These are phyloP conservation scores for Albula goreensis DNA, from an alignment of 2,113 vertebrate species.

Conservation along the genomic window DNA sequence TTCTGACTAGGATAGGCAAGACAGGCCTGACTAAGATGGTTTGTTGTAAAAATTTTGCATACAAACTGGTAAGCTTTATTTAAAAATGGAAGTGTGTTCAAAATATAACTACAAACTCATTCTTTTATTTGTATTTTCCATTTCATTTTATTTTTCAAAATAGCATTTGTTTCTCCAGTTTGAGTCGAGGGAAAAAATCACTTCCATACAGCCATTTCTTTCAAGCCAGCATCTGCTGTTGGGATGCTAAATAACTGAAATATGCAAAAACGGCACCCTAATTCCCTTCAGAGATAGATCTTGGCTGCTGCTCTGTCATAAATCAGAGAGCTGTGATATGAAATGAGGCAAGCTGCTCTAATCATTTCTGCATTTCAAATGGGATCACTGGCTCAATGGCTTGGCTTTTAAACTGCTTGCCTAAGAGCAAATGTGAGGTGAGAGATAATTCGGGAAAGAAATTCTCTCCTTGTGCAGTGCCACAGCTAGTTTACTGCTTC, in stretches of 20 bases:
- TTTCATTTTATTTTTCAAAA: constrained; percentile 55
- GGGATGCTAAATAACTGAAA: constrained; percentile 99
- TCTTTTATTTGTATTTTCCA: constrained; percentile 55
- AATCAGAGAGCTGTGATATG: constrained; percentile 99
- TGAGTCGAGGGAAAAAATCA: constrained; percentile 64
- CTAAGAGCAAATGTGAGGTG: constrained; percentile 99
- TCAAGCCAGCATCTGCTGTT: constrained; percentile 96
- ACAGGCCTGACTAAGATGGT: background rate
- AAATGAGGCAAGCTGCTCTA: constrained; percentile 99
- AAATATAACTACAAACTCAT: constrained; percentile 5
- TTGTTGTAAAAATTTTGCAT: background rate
- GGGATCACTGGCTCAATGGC: constrained; percentile 99
- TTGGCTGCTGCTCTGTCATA: constrained; percentile 99
- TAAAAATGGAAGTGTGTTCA: background rate
- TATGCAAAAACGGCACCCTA: constrained; percentile 98
- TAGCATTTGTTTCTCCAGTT: constrained; percentile 57
- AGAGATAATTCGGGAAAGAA: constrained; percentile 97
- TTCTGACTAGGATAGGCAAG: background rate
- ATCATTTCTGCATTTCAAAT: constrained; percentile 99
- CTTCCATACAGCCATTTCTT: constrained; percentile 61
- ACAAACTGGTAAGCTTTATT: background rate
- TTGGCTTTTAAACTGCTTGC: constrained; percentile 99
- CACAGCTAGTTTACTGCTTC: constrained; percentile 99
- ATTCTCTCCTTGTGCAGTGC: constrained; percentile 92
- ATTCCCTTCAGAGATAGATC: constrained; percentile 99